These are phyloP conservation scores for Thymelicus sylvestris DNA, from an alignment of 2,888 invertebrate genomes.

Conservation along the genomic window DNA sequence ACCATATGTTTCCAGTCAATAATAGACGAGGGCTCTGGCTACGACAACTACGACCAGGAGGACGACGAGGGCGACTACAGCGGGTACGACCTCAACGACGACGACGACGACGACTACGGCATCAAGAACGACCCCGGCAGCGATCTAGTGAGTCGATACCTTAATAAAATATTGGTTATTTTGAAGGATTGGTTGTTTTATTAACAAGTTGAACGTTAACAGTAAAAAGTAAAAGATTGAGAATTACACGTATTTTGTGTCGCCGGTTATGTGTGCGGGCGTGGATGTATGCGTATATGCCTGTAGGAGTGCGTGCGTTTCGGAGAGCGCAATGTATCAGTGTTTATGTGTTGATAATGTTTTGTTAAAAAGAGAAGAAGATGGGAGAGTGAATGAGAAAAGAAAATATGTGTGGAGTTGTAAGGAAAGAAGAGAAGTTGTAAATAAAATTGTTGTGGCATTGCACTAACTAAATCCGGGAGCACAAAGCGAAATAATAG, in stretches of 20 bases:
- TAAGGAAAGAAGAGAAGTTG: neutral
- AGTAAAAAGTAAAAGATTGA: too few relatives aligned
- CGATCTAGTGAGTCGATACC: slow-evolving; percentile 59
- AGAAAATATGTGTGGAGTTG: neutral
- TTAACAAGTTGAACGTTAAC: too few relatives aligned
- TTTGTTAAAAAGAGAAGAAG: neutral
- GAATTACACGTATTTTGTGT: too few relatives aligned
- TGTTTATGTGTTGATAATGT: too few relatives aligned
- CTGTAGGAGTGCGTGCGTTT: neutral
- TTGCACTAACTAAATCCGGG: slow-evolving; percentile 14
- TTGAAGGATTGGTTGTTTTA: too few relatives aligned
- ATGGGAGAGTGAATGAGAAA: neutral
- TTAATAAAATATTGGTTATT: neutral
- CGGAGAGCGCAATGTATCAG: neutral
- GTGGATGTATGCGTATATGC: too few relatives aligned
- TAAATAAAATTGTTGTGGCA: slow-evolving; percentile 17
- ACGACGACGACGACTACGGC: slow-evolving; percentile 60
- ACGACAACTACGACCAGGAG: slow-evolving; percentile 75
- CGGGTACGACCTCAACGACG: slow-evolving; percentile 66
- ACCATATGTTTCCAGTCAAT: slow-evolving; percentile 48
- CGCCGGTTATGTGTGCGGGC: neutral
- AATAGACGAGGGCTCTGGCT: slow-evolving; percentile 70
- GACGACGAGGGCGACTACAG: slow-evolving; percentile 71
- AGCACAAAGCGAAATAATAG: slow-evolving; percentile 2
- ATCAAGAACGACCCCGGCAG: slow-evolving; percentile 54